Percentiles rank a stretch among this genome's conserved stretches.
phyloP scores from a whole-genome alignment of 2,888 invertebrate genomes.

The Brenthis hecate region DNA sequence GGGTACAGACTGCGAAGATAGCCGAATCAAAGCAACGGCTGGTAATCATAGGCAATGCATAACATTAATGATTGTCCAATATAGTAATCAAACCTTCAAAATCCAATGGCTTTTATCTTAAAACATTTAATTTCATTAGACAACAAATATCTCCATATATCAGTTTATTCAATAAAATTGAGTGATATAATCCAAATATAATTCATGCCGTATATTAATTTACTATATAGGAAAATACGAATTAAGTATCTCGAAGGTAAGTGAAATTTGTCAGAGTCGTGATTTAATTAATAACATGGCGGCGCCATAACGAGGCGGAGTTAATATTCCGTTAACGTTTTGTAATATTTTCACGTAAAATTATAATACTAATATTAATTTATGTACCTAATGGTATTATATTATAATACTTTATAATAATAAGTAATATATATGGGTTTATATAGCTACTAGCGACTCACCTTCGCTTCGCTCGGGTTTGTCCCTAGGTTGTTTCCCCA shows the following conservation, averaged over 20 bases:
- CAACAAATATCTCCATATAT: no score
- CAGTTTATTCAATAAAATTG: no score
- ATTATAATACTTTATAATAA: not conserved
- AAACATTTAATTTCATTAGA: no score
- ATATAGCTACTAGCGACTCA: not conserved
- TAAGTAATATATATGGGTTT: not conserved
- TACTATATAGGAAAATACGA: not conserved
- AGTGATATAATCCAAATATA: no score
- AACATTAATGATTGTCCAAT: no score
- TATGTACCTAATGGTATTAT: not conserved
- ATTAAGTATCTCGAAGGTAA: constrained; percentile 10
- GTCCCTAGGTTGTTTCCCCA: no score
- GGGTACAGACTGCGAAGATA: no score
- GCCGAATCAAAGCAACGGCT: no score
- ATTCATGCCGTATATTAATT: not conserved
- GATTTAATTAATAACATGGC: constrained; percentile 9
- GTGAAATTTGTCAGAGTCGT: constrained; percentile 8
- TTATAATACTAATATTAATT: constrained; percentile 1
- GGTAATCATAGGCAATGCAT: no score
- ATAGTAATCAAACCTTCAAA: no score
- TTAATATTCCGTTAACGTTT: not conserved
- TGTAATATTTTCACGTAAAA: not conserved
- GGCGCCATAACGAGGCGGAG: not conserved
- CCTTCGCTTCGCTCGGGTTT: no score
- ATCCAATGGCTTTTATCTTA: no score